Percentiles rank a stretch among this genome's conserved stretches.
These are phyloP conservation scores for Drymonia ruficornis DNA, from an alignment of 2,888 invertebrate genomes.

Conservation along the genomic window DNA sequence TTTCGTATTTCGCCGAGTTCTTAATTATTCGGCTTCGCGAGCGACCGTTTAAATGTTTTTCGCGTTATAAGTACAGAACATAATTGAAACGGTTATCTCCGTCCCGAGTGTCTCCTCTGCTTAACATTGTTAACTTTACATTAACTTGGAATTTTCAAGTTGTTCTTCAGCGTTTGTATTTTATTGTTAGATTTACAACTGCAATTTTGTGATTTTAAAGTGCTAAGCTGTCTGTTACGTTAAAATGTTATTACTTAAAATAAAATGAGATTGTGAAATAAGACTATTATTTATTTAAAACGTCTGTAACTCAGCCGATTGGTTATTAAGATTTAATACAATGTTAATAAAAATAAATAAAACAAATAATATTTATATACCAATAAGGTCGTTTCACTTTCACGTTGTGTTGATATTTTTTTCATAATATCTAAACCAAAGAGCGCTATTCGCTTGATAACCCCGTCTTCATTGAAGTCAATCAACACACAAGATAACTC, in stretches of 20 bases:
- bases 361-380: too few species aligned
- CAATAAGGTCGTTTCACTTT: too few species aligned
- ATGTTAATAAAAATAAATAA: background rate
- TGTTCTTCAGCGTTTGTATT: background rate
- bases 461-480: too few species aligned
- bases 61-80: slow-evolving; percentile 4
- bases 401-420: too few species aligned
- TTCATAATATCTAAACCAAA: too few species aligned
- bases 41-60: slow-evolving; percentile 1
- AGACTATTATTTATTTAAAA: too few species aligned
- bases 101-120: background rate
- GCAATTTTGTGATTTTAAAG: background rate
- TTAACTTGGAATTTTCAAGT: background rate
- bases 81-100: slow-evolving; percentile 4
- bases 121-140: slow-evolving; percentile 1
- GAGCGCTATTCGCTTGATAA: too few species aligned
- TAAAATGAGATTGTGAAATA: too few species aligned
- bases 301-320: background rate
- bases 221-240: background rate
- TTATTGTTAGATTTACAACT: background rate
- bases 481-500: too few species aligned
- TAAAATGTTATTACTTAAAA: background rate
- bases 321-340: too few species aligned
- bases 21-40: slow-evolving; percentile 3
- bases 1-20: background rate